phyloP scores from a whole-genome alignment of 2,888 invertebrate genomes.

The Phania funesta region DNA sequence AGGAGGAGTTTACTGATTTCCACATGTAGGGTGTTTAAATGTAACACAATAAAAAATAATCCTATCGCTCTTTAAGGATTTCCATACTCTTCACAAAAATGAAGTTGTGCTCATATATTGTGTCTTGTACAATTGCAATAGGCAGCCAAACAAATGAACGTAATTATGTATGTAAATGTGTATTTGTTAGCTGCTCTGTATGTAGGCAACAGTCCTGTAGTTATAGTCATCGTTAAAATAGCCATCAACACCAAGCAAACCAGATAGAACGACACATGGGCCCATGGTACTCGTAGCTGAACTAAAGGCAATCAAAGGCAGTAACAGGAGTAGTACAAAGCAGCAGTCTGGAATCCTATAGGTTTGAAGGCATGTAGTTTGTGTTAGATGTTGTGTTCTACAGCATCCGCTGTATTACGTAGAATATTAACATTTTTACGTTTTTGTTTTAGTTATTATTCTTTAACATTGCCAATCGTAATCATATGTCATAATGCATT shows the following conservation, averaged over 20 bases:
- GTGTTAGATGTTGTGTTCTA: slow-evolving; percentile 44
- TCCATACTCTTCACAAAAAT: too few species aligned
- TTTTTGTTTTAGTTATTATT: slow-evolving; percentile 15
- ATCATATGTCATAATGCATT: slow-evolving; percentile 67
- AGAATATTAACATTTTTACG: slow-evolving; percentile 26
- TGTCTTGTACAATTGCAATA: too few species aligned
- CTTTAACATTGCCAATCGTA: slow-evolving; percentile 62
- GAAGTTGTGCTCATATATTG: too few species aligned
- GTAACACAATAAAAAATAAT: too few species aligned
- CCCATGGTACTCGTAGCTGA: not conserved
- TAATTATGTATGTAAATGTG: not conserved
- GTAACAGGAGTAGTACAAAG: not conserved
- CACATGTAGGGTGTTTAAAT: too few species aligned
- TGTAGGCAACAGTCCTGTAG: not conserved
- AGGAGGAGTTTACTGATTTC: too few species aligned
- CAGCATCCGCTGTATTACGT: slow-evolving; percentile 58
- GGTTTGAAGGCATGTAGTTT: slow-evolving; percentile 20
- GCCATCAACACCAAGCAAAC: slow-evolving; percentile 32
- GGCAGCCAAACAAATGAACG: not conserved
- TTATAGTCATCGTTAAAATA: slow-evolving; percentile 41
- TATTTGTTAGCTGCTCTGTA: not conserved
- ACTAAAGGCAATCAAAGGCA: slow-evolving; percentile 16
- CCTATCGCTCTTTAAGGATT: too few species aligned
- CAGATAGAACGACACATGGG: slow-evolving; percentile 22
- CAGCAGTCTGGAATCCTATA: not conserved